Percentiles rank a stretch among this genome's conserved stretches.
These are phyloP conservation scores for Gila robusta DNA, from an alignment of 2,797 vertebrate species.

Conservation along the genomic window DNA sequence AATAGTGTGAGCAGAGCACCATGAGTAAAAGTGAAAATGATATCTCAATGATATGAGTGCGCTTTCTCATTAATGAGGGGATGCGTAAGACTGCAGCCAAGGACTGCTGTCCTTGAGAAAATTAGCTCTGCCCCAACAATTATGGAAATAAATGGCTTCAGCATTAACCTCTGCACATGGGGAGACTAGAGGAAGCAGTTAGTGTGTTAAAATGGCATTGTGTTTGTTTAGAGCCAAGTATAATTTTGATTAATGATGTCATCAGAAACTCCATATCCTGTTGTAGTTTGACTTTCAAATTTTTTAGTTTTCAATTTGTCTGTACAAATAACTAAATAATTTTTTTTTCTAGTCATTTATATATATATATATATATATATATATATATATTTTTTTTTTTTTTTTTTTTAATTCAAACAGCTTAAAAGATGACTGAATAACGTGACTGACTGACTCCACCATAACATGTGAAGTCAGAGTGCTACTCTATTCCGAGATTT, in stretches of 20 bases:
- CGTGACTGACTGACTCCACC: slow-evolving; percentile 32
- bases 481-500: slow-evolving; percentile 25
- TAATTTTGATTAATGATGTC: slow-evolving; percentile 24
- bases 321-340: background rate
- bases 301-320: background rate
- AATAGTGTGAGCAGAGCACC: background rate
- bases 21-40: slow-evolving; percentile 27
- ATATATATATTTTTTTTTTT: too few relatives aligned
- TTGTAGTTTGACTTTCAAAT: background rate
- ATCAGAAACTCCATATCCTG: background rate
- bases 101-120: slow-evolving; percentile 46
- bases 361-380: background rate
- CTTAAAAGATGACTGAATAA: slow-evolving; percentile 20
- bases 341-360: background rate
- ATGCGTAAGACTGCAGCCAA: slow-evolving; percentile 16
- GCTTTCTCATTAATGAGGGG: slow-evolving; percentile 22
- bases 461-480: slow-evolving; percentile 14
- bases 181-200: background rate
- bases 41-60: slow-evolving; percentile 34
- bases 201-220: slow-evolving; percentile 7
- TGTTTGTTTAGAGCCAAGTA: slow-evolving; percentile 8
- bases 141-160: slow-evolving; percentile 46
- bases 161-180: background rate
- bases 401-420: background rate
- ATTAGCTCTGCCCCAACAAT: slow-evolving; percentile 41